phyloP scores from a whole-genome alignment of 64 coral and sea anemone genomes.

The Actinia tenebrosa region DNA sequence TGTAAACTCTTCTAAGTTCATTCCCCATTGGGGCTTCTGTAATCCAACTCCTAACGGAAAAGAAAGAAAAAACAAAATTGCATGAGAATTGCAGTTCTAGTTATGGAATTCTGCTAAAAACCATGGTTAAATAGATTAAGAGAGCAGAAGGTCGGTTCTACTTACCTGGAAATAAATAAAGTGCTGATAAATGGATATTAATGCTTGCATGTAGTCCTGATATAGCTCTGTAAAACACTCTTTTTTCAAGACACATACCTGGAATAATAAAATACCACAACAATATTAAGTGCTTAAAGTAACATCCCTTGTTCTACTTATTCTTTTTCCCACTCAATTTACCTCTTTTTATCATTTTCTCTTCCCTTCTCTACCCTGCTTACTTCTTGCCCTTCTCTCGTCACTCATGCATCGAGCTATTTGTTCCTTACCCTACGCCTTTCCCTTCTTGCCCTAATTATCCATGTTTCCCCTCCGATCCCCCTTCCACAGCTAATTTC shows the following conservation, averaged over 20 bases:
- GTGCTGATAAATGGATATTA: constrained; percentile 90
- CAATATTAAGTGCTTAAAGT: not conserved
- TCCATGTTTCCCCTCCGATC: too few species aligned
- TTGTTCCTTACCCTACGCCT: too few species aligned
- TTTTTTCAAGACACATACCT: constrained; percentile 95
- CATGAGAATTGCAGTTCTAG: not conserved
- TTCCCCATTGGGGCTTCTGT: constrained; percentile 78
- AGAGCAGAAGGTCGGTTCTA: not conserved
- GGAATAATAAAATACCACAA: not conserved
- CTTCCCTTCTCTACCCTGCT: too few species aligned
- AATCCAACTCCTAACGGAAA: constrained; percentile 59
- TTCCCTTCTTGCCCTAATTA: too few species aligned
- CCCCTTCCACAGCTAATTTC: too few species aligned
- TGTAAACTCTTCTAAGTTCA: constrained; percentile 88
- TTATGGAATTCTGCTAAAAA: too few species aligned
- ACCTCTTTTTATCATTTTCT: too few species aligned
- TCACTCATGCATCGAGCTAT: too few species aligned
- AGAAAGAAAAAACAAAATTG: not conserved
- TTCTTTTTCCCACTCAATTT: too few species aligned
- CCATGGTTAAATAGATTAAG: not conserved
- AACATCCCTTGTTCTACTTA: too few species aligned
- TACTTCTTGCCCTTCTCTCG: too few species aligned
- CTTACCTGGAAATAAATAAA: constrained; percentile 79
- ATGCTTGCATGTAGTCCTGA: constrained; percentile 95
- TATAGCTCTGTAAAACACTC: constrained; percentile 92